phyloP scores from a whole-genome alignment of 23 tunicate species.

The Halocynthia aurantium region DNA sequence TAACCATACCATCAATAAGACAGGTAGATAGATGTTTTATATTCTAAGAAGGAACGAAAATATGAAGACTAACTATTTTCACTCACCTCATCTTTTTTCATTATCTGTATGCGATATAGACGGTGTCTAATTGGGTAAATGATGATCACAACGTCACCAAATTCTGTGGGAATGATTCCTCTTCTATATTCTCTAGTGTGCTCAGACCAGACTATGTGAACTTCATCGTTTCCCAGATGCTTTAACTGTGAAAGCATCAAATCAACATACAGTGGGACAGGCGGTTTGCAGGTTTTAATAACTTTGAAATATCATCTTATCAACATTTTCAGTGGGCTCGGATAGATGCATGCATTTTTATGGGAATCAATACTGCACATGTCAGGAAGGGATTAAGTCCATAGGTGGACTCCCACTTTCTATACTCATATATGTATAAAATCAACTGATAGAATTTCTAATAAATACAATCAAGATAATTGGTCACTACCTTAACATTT shows the following conservation, averaged over 20 bases:
- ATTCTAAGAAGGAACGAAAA: neutral
- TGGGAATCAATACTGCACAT: too few species aligned
- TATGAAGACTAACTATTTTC: neutral
- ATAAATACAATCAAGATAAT: neutral
- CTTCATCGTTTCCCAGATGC: conserved; percentile 96
- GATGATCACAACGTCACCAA: conserved; percentile 88
- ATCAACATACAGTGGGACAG: neutral
- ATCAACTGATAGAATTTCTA: neutral
- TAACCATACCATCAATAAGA: too few species aligned
- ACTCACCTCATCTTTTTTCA: conserved; percentile 71
- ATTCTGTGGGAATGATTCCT: conserved; percentile 90
- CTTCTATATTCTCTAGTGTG: conserved; percentile 81
- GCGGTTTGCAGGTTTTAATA: too few species aligned
- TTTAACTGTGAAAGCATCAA: conserved; percentile 33
- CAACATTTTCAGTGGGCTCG: too few species aligned
- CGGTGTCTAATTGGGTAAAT: conserved; percentile 82
- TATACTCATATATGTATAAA: too few species aligned
- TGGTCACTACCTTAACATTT: conserved; percentile 38
- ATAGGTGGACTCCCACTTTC: too few species aligned
- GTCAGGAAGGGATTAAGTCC: too few species aligned
- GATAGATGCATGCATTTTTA: too few species aligned
- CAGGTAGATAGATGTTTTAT: too few species aligned
- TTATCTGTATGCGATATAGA: conserved; percentile 69
- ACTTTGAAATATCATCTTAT: too few species aligned
- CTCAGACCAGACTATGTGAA: conserved; percentile 97